Evolutionary conservation across 2,797 vertebrate species (phyloP).

Genomic region (Phyllotis vaccarum): DNA sequence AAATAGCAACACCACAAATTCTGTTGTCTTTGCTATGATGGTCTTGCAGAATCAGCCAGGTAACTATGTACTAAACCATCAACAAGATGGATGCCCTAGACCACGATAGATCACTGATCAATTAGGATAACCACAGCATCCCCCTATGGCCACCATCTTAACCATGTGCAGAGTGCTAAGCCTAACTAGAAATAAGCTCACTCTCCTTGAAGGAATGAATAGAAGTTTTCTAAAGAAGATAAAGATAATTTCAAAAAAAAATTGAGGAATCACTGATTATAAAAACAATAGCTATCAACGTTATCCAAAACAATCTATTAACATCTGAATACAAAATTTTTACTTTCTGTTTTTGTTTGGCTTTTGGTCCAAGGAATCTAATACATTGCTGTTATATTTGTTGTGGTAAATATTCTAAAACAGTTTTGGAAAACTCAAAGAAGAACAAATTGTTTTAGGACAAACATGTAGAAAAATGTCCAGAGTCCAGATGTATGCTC

Average conservation of each 20-base stretch:
- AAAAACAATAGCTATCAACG: slow-evolving; percentile 1
- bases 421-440: background rate
- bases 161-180: background rate
- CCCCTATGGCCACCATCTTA: background rate
- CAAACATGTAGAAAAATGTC: background rate
- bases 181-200: background rate
- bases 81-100: background rate
- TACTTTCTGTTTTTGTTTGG: background rate
- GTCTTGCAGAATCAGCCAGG: background rate
- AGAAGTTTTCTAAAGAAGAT: slow-evolving; percentile 5
- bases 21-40: background rate
- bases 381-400: background rate
- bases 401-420: background rate
- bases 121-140: background rate
- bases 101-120: background rate
- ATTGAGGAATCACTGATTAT: background rate
- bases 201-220: background rate
- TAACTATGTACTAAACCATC: background rate
- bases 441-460: background rate
- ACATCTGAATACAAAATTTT: background rate
- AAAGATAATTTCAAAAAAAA: background rate
- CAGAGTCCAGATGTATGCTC: background rate
- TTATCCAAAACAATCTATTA: background rate
- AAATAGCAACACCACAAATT: background rate
- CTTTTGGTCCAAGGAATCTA: background rate